Conservation (phyloP, 2,797 vertebrate species). For the Babyrousa celebensis region DNA sequence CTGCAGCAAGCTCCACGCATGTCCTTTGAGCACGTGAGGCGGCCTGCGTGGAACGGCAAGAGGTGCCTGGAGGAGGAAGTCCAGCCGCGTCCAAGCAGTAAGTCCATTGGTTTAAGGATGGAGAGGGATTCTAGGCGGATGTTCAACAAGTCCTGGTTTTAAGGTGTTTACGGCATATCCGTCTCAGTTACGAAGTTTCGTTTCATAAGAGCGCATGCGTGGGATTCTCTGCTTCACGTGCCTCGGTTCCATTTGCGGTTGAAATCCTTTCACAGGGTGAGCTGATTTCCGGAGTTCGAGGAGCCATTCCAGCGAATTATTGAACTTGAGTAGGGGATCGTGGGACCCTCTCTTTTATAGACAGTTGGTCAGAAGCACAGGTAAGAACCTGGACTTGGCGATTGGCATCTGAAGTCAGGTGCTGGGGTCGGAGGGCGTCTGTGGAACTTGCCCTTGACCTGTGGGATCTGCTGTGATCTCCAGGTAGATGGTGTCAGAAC, state of each 20-base stretch:
- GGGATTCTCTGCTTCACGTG: neutral
- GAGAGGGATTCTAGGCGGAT: neutral
- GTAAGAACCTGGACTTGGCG: neutral
- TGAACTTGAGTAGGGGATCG: neutral
- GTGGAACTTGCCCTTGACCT: neutral
- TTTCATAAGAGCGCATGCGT: neutral
- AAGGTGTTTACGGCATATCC: too few relatives aligned
- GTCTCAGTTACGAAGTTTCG: neutral
- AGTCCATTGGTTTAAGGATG: neutral
- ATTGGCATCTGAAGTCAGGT: neutral
- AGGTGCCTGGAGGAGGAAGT: neutral
- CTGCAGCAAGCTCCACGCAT: neutral
- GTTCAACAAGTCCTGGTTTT: neutral
- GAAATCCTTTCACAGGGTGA: neutral
- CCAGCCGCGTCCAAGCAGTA: neutral
- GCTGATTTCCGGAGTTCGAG: neutral
- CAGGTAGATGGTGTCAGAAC: neutral
- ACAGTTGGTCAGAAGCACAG: neutral
- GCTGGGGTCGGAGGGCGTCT: neutral
- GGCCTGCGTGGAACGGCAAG: neutral
- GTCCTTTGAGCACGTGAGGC: neutral
- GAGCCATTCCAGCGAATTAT: neutral
- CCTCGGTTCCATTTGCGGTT: neutral
- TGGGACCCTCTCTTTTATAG: neutral
- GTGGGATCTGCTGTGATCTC: neutral